A percentile compares a stretch with the other conserved stretches of the same genome.
Conservation (phyloP, 1,140 invertebrate species). For the Phenacoccus solenopsis region DNA sequence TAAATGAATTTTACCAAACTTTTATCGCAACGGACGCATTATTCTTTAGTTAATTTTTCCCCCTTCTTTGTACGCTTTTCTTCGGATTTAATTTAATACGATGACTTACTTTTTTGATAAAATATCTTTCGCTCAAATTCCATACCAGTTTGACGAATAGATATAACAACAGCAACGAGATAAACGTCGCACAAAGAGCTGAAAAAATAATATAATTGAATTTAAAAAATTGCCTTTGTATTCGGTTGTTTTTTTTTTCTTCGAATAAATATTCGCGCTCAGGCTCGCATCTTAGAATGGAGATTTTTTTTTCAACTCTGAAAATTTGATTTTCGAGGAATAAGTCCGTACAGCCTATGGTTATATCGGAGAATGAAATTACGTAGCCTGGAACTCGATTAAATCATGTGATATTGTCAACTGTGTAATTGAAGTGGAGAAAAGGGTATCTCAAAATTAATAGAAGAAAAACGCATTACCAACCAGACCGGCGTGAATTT, state of each 20-base stretch:
- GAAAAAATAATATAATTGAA: not conserved
- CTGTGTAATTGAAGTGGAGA: too few relatives aligned
- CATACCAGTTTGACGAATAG: not conserved
- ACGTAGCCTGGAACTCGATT: too few relatives aligned
- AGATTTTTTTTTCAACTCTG: too few relatives aligned
- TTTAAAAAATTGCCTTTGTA: not conserved
- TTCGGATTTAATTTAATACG: not conserved
- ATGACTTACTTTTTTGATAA: not conserved
- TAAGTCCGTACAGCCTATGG: too few relatives aligned
- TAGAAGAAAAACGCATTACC: too few relatives aligned
- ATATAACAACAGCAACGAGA: not conserved
- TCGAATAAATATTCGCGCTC: not conserved
- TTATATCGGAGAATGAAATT: too few relatives aligned
- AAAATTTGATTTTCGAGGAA: too few relatives aligned
- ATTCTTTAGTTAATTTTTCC: not conserved
- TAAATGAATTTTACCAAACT: too few relatives aligned
- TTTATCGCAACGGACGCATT: not conserved
- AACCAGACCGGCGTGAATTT: too few relatives aligned
- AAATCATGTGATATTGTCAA: too few relatives aligned
- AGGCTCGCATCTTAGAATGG: too few relatives aligned
- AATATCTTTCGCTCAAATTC: not conserved
- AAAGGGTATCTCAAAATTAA: too few relatives aligned
- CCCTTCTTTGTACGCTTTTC: not conserved
- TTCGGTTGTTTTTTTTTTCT: not conserved
- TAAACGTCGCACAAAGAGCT: not conserved